Conservation (phyloP, 1,140 invertebrate genomes). For the Galendromus occidentalis region DNA sequence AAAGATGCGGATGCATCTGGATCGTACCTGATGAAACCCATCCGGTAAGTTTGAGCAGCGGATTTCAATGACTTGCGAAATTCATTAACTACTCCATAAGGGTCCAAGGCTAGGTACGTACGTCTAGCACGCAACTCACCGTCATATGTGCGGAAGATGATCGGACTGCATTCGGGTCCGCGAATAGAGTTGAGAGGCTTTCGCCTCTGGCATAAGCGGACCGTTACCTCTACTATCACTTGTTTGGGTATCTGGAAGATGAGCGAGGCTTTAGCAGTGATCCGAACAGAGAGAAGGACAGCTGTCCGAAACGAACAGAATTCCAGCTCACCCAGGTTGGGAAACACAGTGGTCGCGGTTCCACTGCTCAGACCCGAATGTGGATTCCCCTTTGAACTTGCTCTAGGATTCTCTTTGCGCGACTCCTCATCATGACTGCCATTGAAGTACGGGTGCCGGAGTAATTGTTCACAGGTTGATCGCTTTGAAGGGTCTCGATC, state of each 20-base stretch:
- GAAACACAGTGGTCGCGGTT: not conserved
- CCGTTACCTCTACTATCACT: not conserved
- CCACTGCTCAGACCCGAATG: not conserved
- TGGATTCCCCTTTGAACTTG: not conserved
- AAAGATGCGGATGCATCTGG: slow-evolving; percentile 3
- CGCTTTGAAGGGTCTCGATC: slow-evolving; percentile 78
- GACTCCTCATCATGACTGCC: slow-evolving; percentile 14
- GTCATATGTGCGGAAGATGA: slow-evolving; percentile 4
- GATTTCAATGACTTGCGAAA: not conserved
- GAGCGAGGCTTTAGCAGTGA: too few relatives aligned
- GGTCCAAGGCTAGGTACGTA: not conserved
- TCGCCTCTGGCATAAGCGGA: not conserved
- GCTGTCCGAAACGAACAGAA: too few relatives aligned
- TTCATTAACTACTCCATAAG: not conserved
- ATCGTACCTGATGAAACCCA: not conserved
- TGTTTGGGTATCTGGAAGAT: not conserved
- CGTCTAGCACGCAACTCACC: not conserved
- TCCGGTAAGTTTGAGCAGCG: not conserved
- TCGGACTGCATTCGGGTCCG: slow-evolving; percentile 7
- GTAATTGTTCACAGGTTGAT: slow-evolving; percentile 67
- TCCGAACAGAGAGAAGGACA: too few relatives aligned
- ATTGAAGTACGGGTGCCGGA: slow-evolving; percentile 64
- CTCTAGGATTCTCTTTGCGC: not conserved
- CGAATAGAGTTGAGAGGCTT: slow-evolving; percentile 1
- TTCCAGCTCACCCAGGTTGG: not conserved